Conservation (phyloP, 2,113 vertebrate species). For the Oreochromis aureus region DNA sequence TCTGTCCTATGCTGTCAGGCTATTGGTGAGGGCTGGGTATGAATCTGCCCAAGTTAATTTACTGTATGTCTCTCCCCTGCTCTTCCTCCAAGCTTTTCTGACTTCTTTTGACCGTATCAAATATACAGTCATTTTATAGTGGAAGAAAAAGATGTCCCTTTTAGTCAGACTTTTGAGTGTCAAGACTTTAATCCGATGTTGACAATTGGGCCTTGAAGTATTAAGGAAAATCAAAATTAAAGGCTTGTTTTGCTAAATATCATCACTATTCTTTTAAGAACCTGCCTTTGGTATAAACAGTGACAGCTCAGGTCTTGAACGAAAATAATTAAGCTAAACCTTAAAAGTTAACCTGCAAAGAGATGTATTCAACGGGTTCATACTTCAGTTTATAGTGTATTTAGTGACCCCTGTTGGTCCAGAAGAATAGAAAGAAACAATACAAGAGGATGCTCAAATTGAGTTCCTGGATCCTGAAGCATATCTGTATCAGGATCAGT, state of each 20-base stretch:
- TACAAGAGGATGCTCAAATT: background rate
- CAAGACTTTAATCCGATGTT: accelerated
- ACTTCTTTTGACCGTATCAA: background rate
- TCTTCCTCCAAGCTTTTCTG: background rate
- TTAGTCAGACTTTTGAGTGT: background rate
- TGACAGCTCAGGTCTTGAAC: background rate
- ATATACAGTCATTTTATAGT: background rate
- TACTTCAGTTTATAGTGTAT: background rate
- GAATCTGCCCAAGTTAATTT: background rate
- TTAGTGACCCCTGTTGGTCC: background rate
- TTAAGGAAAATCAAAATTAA: background rate
- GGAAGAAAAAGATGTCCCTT: background rate
- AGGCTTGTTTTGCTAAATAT: background rate
- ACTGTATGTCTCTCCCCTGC: background rate
- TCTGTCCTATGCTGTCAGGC: background rate
- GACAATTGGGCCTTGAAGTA: background rate
- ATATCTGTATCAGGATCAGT: background rate
- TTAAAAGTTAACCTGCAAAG: background rate
- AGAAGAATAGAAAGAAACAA: background rate
- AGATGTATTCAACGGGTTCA: background rate
- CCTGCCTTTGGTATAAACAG: background rate
- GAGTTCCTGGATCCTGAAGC: background rate
- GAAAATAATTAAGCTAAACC: background rate
- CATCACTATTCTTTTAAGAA: background rate
- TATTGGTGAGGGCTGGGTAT: background rate